Conservation (phyloP, 2,888 invertebrate species). For the Drosophila fungiperda region DNA sequence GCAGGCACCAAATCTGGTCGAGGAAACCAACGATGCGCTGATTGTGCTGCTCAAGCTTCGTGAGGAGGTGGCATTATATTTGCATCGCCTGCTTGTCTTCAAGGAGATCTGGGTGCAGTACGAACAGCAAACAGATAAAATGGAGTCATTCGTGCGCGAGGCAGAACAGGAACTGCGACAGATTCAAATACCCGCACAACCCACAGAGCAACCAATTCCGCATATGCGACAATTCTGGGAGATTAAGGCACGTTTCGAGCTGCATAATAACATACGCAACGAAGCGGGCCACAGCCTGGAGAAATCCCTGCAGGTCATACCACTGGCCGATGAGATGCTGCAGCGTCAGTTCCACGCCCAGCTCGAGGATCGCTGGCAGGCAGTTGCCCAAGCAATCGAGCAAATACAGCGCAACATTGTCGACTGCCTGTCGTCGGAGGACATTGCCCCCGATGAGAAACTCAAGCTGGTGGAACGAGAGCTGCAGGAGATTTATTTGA, state of each 20-base stretch:
- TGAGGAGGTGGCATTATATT: slow-evolving; percentile 90
- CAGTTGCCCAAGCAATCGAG: slow-evolving; percentile 88
- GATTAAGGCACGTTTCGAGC: slow-evolving; percentile 93
- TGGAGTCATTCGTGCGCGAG: slow-evolving; percentile 91
- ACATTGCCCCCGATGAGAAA: slow-evolving; percentile 91
- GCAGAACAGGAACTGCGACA: slow-evolving; percentile 90
- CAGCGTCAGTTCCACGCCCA: slow-evolving; percentile 92
- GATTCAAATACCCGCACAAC: slow-evolving; percentile 87
- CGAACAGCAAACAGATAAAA: slow-evolving; percentile 89
- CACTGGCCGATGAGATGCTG: slow-evolving; percentile 93
- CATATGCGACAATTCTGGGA: slow-evolving; percentile 95
- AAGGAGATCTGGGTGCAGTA: slow-evolving; percentile 92
- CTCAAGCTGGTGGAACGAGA: slow-evolving; percentile 91
- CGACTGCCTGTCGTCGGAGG: slow-evolving; percentile 90
- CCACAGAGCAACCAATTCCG: slow-evolving; percentile 88
- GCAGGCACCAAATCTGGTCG: slow-evolving; percentile 90
- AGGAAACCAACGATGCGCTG: slow-evolving; percentile 90
- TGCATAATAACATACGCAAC: slow-evolving; percentile 91
- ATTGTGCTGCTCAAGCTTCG: slow-evolving; percentile 90
- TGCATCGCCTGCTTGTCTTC: slow-evolving; percentile 90
- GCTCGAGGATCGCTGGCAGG: slow-evolving; percentile 91
- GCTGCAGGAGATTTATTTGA: slow-evolving; percentile 89
- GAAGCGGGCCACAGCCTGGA: slow-evolving; percentile 91
- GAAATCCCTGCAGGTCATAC: slow-evolving; percentile 91
- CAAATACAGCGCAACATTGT: slow-evolving; percentile 89